Percentiles rank a stretch among this genome's conserved stretches.
Conservation (phyloP, 2,113 vertebrate genomes). For the Silurus asotus region DNA sequence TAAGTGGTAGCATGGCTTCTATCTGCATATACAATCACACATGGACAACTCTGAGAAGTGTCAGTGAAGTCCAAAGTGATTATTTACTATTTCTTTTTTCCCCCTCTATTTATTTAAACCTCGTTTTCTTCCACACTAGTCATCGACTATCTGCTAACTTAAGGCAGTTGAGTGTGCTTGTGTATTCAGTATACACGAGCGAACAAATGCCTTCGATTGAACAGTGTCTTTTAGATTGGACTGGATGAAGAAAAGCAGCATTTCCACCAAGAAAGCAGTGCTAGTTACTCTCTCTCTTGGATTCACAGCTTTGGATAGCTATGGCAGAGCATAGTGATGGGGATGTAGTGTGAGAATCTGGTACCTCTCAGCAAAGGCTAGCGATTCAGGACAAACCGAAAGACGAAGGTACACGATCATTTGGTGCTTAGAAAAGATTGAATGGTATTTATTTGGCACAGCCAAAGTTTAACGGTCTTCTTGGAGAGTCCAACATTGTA, state of each 20-base stretch:
- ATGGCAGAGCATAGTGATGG: neutral
- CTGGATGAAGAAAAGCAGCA: neutral
- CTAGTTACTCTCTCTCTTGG: neutral
- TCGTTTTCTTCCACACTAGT: neutral
- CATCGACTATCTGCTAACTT: neutral
- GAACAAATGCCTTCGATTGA: neutral
- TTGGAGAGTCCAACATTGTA: neutral
- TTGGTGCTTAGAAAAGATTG: neutral
- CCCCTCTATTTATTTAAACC: neutral
- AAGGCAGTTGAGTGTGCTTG: neutral
- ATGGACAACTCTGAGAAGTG: conserved; percentile 53
- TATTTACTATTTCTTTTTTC: neutral
- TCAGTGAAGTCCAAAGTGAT: neutral
- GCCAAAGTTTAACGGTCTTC: neutral
- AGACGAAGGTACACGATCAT: neutral
- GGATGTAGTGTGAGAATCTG: neutral
- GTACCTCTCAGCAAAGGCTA: neutral
- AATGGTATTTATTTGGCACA: neutral
- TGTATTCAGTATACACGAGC: neutral
- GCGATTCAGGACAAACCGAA: neutral
- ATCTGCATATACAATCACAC: conserved; percentile 66
- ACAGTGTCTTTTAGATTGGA: neutral
- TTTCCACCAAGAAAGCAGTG: neutral
- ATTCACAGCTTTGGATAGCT: neutral
- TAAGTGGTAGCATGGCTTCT: conserved; percentile 56